Conservation (phyloP, 1,140 invertebrate species). For the Adelges cooleyi region DNA sequence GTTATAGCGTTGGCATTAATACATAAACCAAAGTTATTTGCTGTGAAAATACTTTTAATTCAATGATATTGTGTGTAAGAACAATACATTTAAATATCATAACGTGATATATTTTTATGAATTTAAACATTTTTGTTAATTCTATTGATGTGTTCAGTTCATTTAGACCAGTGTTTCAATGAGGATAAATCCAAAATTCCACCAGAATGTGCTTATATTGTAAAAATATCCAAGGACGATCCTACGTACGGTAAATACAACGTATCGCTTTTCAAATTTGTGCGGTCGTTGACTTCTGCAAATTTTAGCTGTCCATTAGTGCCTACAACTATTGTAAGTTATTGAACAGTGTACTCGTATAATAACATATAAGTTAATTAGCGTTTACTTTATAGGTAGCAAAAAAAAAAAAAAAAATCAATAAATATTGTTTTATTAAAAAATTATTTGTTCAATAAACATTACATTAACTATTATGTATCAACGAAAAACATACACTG, state of each 20-base stretch:
- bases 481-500: background rate
- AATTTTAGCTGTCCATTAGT: conserved; percentile 9
- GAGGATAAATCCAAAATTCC: conserved; percentile 1
- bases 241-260: background rate
- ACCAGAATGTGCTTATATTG: background rate
- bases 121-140: too few relatives aligned
- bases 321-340: conserved; percentile 2
- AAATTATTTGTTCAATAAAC: background rate
- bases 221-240: background rate
- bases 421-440: background rate
- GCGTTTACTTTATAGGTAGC: too few relatives aligned
- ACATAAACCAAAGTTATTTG: too few relatives aligned
- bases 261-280: conserved; percentile 16
- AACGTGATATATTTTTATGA: too few relatives aligned
- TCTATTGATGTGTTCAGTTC: too few relatives aligned
- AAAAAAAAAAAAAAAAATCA: background rate
- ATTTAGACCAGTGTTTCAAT: background rate
- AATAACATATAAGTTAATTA: too few relatives aligned
- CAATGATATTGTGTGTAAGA: too few relatives aligned
- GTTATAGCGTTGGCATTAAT: too few relatives aligned
- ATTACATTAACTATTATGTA: background rate
- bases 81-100: too few relatives aligned
- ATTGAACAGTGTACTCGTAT: too few relatives aligned
- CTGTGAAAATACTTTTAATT: too few relatives aligned
- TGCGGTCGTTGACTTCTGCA: background rate